Base-by-base conservation (phyloP, 2,888 invertebrate species). In the Drosophila pseudotakahashii region DNA sequence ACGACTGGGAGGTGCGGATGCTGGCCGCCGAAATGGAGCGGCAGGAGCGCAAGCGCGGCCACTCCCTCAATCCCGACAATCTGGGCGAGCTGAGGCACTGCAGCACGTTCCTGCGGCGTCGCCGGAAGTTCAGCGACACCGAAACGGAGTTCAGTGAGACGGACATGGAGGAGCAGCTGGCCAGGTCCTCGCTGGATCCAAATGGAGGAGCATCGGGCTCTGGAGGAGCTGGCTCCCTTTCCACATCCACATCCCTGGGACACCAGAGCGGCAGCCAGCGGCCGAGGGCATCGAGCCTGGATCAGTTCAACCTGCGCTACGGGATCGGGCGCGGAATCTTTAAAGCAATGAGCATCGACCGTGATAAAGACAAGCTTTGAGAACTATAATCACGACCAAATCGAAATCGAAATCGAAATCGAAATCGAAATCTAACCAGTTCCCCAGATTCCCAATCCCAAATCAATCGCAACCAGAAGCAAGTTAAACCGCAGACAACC, bases 1-100 rank as follows among this genome's bases (percentile, higher is more conserved):
- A 95, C 73, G 94, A 95, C 86, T 96, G 96, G 96, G 96, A 96
- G 90, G 95, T 96, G 0, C 94, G 94, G 90, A 95, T 96, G 95
- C 91, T 96, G 39, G 96, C 96, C 0, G 94, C 95, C 74, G 95
- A 96, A 89, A 92, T 96, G 76, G 94, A 95, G 73, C 93, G 94
- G 55, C 92, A 94, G 58, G 94, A 94, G 77, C 88, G 89, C 50
- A 78, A 78, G 7, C 90, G 91, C 0, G 90, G 89, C 0, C 88
- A 88, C 34, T 90, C 91, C 0, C 85, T 90, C 0, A 26, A 26
- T 26, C 89, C 91, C 26, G 91, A 89, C 67, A 89, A 89, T 60
- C 75, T 88, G 1, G 78, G 79, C 23, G 88, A 89, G 52, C 78
- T 89, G 47, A 87, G 88, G 52, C 77, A 88, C 39, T 82, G 89